Evolutionary conservation across 1,140 invertebrate genomes (phyloP).

Genomic region (Epicauta chinensis): DNA sequence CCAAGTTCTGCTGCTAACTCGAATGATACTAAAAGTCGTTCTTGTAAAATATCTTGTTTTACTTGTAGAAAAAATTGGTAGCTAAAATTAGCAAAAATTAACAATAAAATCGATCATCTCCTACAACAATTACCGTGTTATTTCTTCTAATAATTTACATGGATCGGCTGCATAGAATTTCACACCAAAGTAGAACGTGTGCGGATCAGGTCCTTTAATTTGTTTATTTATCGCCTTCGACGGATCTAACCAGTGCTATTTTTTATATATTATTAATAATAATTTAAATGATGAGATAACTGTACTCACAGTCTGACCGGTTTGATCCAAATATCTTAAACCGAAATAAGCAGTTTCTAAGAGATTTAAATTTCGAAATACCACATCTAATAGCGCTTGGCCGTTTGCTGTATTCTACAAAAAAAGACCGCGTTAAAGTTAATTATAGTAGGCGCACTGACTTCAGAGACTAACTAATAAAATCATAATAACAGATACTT

Average conservation of each 20-base stretch:
- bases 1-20: conserved; percentile 88
- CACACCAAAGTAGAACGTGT: conserved; percentile 94
- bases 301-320: conserved; percentile 76
- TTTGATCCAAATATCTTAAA: conserved; percentile 77
- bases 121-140: conserved; percentile 67
- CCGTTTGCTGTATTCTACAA: conserved; percentile 77
- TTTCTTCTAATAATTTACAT: conserved; percentile 90
- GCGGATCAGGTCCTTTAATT: conserved; percentile 65
- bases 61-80: conserved; percentile 95
- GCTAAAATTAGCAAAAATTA: conserved; percentile 49
- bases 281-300: no score
- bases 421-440: no score
- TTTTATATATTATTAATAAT: conserved; percentile 27
- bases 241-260: conserved; percentile 85
- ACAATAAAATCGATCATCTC: not conserved
- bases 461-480: no score
- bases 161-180: conserved; percentile 99
- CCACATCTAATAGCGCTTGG: conserved; percentile 79
- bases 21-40: conserved; percentile 78
- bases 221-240: conserved; percentile 77
- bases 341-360: conserved; percentile 92
- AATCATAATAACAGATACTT: no score
- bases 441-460: no score
- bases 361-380: conserved; percentile 84
- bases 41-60: conserved; percentile 90